Base-by-base conservation (phyloP, 1,140 invertebrate genomes). In the Trissolcus basalis region DNA sequence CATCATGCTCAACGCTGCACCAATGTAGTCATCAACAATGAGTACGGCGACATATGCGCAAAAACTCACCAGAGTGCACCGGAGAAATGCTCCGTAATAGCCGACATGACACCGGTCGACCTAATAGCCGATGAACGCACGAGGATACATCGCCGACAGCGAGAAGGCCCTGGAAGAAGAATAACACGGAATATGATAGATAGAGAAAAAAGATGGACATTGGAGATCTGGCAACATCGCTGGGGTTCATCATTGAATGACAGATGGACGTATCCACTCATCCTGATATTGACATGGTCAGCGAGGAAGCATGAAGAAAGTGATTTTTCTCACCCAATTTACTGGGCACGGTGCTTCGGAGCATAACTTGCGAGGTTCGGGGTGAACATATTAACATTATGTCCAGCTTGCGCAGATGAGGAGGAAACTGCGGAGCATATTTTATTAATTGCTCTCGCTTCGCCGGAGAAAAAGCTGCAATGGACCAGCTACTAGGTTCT, bases 341-440 rank as follows among this genome's bases (percentile, higher is more conserved):
- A 45, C 9, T 0, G 51, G 82, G 0, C 86, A 82, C 85, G 78
- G 82, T 88, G 67, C 83, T 85, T 70, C 77, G 79, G 32, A 74
- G 70, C 39, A 36, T 84, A 59, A 74, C 63, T 75, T 3, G 3
- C 58, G 80, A 80, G 53, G 61, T 81, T 84, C 7, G 54, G 60
- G n/a, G 75, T 73, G 35, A 35, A 45, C 9, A n/a, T n/a, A 41
- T 55, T 32, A 16, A 9, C 44, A 8, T 32, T 39, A 0, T 81
- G 75, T 50, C 32, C 49, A 1, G 4, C 27, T 2, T 78, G 77
- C 82, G 84, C 16, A 16, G 58, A 45, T 11, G 59, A 53, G 2
- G 39, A 44, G n/a, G 84, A 86, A 43, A 50, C 58, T 7, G 60
- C 63, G 7, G 77, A 81, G 39, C 82, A 83, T 65, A 72, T 74